Evolutionary conservation across 1,140 invertebrate species (phyloP).

Genomic region (Pachypsylla venusta): DNA sequence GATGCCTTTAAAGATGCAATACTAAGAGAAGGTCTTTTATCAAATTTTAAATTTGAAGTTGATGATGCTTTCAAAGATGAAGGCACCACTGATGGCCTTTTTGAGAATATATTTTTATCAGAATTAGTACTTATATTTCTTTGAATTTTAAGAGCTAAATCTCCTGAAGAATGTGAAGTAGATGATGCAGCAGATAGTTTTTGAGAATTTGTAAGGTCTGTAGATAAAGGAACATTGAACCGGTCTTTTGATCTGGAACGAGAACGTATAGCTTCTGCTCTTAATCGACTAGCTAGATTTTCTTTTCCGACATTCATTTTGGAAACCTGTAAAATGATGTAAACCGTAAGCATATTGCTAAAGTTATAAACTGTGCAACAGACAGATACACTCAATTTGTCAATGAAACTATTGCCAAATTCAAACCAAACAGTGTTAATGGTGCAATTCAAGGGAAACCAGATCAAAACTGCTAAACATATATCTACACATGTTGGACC

Average conservation of each 20-base stretch:
- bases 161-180: not conserved
- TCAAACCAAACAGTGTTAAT: too few species aligned
- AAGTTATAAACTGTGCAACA: too few species aligned
- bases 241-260: not conserved
- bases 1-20: not conserved
- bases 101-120: not conserved
- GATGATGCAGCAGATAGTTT: not conserved
- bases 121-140: not conserved
- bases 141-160: not conserved
- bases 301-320: too few species aligned
- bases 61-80: not conserved
- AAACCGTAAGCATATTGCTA: too few species aligned
- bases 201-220: constrained; percentile 2
- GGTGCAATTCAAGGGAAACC: too few species aligned
- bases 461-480: too few species aligned
- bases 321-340: too few species aligned
- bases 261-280: not conserved
- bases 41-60: not conserved
- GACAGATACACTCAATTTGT: too few species aligned
- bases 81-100: not conserved
- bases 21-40: constrained; percentile 1
- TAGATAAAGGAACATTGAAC: not conserved
- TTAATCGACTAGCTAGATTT: constrained; percentile 1
- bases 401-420: too few species aligned
- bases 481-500: too few species aligned